phyloP scores from a whole-genome alignment of 1,140 invertebrate species.

The Pygmarrhopalites habei region DNA sequence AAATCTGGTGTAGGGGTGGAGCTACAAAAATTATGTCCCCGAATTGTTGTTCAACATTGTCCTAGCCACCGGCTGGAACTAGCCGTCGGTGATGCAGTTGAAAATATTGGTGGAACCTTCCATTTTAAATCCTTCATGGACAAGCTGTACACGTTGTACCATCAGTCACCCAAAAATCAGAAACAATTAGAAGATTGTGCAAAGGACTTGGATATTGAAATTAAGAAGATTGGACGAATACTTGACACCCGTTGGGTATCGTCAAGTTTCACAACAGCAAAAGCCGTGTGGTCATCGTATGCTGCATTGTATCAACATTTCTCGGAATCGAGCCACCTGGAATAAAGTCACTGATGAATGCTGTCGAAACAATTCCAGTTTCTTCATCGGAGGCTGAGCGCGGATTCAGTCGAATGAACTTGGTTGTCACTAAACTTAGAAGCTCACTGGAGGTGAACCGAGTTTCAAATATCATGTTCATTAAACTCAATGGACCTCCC shows the following conservation, averaged over 20 bases:
- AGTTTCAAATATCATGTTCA: too few relatives aligned
- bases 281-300: neutral
- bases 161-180: neutral
- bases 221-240: neutral
- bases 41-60: neutral
- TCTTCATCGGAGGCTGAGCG: too few relatives aligned
- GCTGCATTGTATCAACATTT: conserved; percentile 46
- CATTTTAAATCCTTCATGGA: neutral
- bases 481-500: too few relatives aligned
- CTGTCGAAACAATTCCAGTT: too few relatives aligned
- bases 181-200: neutral
- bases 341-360: too few relatives aligned
- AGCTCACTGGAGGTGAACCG: too few relatives aligned
- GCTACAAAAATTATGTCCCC: neutral
- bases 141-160: neutral
- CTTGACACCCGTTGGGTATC: neutral
- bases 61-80: neutral
- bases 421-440: too few relatives aligned
- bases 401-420: too few relatives aligned
- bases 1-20: neutral
- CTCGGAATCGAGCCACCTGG: too few relatives aligned
- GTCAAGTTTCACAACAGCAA: neutral
- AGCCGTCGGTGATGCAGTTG: neutral
- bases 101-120: neutral
- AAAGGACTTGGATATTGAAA: neutral